Evolutionary conservation across 1,140 invertebrate genomes (phyloP), one percentile per base, ranked within the genome.

Genomic region (Calycopis cecrops): DNA sequence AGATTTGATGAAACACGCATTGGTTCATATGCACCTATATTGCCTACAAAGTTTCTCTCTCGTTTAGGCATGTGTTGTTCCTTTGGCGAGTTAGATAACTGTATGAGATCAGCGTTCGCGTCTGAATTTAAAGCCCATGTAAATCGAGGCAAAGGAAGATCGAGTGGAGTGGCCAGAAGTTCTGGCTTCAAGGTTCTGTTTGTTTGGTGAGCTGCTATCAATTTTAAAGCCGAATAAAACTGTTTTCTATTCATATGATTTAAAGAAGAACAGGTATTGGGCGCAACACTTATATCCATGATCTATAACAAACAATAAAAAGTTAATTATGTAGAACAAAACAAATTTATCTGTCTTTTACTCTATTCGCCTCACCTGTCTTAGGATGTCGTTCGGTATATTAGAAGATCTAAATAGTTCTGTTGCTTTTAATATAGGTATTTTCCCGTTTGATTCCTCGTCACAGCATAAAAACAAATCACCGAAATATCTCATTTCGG

Each of bases 391-490:
- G 60, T 92, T 91, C 48, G 92, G 89, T 65, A 96, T 86, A 85
- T 94, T 94, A 21, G 95, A 94, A 14, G 93, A 93, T 59, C 92
- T 90, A 74, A 96, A 93, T 44, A 97, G 84, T 79, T 96, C 94
- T 47, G 91, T 90, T 47, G 94, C 93, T 83, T 93, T 94, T 62
- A 91, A 89, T 69, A 94, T 91, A 35, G 92, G 90, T 71, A 96
- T 92, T 89, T 92, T 94, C 55, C 93, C 94, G 69, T 90, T 92
- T 65, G 94, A 94, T 79, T 94, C 92, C 59, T 92, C 91, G 86
- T 96, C 94, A 85, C 94, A 96, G 79, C 91, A 93, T 68, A 92
- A 90, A 86, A 96, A 96, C 85, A 96, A 91, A 88, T 96, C 94
- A 64, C 90, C 92, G 89, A 95, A 96, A 89, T 94, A 95, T 71